phyloP scores from a whole-genome alignment of 2,888 invertebrate species.

The Gandaritis pyraliata region DNA sequence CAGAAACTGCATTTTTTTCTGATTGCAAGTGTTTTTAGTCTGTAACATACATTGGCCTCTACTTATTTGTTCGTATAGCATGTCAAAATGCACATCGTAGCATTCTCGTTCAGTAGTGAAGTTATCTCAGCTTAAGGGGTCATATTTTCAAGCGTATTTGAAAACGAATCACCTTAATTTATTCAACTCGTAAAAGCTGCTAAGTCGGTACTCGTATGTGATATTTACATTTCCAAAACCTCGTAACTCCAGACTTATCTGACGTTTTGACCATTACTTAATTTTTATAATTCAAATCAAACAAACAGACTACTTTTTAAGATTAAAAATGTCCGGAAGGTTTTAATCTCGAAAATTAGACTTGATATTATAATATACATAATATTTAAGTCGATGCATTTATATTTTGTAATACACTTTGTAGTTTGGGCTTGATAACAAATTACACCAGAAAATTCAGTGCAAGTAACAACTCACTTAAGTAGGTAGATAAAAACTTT shows the following conservation, averaged over 20 bases:
- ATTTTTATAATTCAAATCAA: slow-evolving; percentile 22
- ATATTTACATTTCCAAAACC: slow-evolving; percentile 25
- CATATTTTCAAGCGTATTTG: slow-evolving; percentile 26
- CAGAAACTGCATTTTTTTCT: no score
- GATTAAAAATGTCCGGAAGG: slow-evolving; percentile 2
- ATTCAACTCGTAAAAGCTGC: slow-evolving; percentile 27
- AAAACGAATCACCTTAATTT: slow-evolving; percentile 27
- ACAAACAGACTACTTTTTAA: slow-evolving; percentile 10
- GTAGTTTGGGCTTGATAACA: no score
- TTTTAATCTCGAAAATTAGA: no score
- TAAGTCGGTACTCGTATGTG: slow-evolving; percentile 11
- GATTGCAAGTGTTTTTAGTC: no score
- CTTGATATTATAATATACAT: no score
- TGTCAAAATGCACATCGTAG: slow-evolving; percentile 8
- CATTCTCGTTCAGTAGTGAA: slow-evolving; percentile 6
- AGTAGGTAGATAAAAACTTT: no score
- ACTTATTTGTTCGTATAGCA: no score
- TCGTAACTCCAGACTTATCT: slow-evolving; percentile 19
- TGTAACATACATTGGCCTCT: no score
- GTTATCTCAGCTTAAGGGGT: slow-evolving; percentile 25
- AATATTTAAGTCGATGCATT: no score
- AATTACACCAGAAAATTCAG: no score
- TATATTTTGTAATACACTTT: no score
- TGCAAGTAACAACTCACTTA: no score
- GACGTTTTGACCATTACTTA: slow-evolving; percentile 17